Conservation (phyloP, 2,888 invertebrate species). For the Philhelius pedissequus region DNA sequence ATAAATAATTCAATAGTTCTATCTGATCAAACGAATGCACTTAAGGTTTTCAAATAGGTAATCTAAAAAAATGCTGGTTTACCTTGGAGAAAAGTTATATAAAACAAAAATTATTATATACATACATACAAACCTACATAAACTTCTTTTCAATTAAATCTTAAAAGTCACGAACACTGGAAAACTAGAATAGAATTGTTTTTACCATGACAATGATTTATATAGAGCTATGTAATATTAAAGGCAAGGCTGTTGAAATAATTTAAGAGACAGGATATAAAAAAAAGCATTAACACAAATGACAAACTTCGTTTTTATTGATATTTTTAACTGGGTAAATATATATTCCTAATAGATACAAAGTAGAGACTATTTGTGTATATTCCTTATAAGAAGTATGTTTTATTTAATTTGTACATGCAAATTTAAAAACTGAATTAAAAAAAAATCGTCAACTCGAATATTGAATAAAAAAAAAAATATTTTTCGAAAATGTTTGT, state of each 20-base stretch:
- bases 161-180: conserved; percentile 6
- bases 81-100: conserved; percentile 7
- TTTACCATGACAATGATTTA: conserved; percentile 4
- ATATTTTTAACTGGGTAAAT: too few relatives aligned
- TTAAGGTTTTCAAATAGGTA: conserved; percentile 6
- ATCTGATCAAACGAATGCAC: conserved; percentile 9
- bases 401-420: too few relatives aligned
- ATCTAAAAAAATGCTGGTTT: not conserved
- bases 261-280: not conserved
- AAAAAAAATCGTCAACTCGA: too few relatives aligned
- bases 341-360: too few relatives aligned
- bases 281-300: not conserved
- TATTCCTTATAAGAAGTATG: too few relatives aligned
- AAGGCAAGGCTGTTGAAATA: not conserved
- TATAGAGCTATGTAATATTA: not conserved
- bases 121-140: not conserved
- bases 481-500: too few relatives aligned
- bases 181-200: not conserved
- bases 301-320: not conserved
- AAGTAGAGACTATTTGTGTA: too few relatives aligned
- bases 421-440: too few relatives aligned
- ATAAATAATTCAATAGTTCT: conserved; percentile 32
- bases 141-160: not conserved
- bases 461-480: too few relatives aligned
- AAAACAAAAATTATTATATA: not conserved